Base-by-base conservation (phyloP, 2,888 invertebrate species). In the Synergus gifuensis region DNA sequence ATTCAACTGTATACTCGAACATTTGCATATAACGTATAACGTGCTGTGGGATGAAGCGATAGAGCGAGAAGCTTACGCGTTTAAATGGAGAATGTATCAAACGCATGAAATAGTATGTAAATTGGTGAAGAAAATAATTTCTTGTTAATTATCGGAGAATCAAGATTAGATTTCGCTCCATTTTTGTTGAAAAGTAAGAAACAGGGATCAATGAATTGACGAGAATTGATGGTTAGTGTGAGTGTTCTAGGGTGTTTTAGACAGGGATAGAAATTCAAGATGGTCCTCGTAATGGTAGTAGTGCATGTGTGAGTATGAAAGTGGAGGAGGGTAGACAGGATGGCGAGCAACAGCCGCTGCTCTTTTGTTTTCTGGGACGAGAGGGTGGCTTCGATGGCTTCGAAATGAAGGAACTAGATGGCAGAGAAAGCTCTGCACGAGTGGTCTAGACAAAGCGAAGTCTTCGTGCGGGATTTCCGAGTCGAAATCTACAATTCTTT, bases 331-430 rank as follows among this genome's bases (percentile, higher is more conserved):
- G 62, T 22, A 44, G 40, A 82, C 79, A 79, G 81, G 81, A 76
- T 82, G 80, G 83, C 83, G 87, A 87, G 89, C 89, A 89, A 89
- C 89, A 89, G 89, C 85, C 88, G 86, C 83, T 89, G 88, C 86
- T 88, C 89, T 89, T 90, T 90, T 90, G 90, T 90, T 89, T 88
- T 88, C 84, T 83, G 86, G 83, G 85, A 89, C 87, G 87, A 88
- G 89, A 87, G 89, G 86, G 85, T 85, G 87, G 84, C 86, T 87
- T 84, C 85, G 87, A 87, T 87, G 85, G 85, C 85, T 86, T 82
- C 78, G 86, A 87, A 88, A 87, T 85, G 82, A 40, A 58, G 54
- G 73, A 73, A 73, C 73, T 84, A 79, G 84, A 86, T 86, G 83
- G 80, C 81, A 69, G 83, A 79, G 82, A 82, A 83, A 80, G 84